Evolutionary conservation across 2,888 invertebrate genomes (phyloP).

Genomic region (Metopia argyrocephala): DNA sequence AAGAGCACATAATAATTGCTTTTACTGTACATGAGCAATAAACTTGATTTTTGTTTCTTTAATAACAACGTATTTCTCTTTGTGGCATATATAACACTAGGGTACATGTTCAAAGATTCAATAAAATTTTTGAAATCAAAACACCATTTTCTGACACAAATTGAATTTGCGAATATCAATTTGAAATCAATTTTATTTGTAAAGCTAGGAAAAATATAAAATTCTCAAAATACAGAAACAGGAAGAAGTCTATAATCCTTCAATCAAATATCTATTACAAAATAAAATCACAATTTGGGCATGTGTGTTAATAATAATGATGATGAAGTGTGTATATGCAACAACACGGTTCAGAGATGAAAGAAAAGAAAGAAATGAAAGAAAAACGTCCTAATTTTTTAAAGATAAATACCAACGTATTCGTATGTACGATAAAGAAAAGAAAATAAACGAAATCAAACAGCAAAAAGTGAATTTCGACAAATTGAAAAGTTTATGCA

Average conservation of each 20-base stretch:
- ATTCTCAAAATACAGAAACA: background rate
- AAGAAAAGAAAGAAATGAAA: background rate
- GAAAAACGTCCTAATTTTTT: constrained; percentile 33
- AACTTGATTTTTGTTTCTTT: too few relatives aligned
- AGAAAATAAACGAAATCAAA: background rate
- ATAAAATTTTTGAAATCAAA: background rate
- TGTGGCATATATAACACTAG: too few relatives aligned
- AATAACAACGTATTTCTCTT: too few relatives aligned
- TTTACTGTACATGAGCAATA: too few relatives aligned
- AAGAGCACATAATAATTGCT: too few relatives aligned
- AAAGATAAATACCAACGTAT: constrained; percentile 10
- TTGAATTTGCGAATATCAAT: constrained; percentile 47
- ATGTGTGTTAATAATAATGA: constrained; percentile 4
- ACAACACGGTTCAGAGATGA: constrained; percentile 35
- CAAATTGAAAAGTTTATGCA: constrained; percentile 59
- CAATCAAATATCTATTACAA: constrained; percentile 63
- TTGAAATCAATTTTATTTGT: constrained; percentile 52
- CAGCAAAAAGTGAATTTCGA: background rate
- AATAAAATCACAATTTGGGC: constrained; percentile 29
- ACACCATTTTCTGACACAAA: constrained; percentile 21
- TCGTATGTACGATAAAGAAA: too few relatives aligned
- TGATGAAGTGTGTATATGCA: constrained; percentile 43
- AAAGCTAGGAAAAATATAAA: constrained; percentile 11
- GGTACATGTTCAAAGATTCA: too few relatives aligned
- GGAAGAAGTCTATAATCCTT: constrained; percentile 63